A percentile compares a stretch with the other conserved stretches of the same genome.
These are phyloP conservation scores for Ellobius talpinus DNA, from an alignment of 2,113 vertebrate genomes.

Conservation along the genomic window DNA sequence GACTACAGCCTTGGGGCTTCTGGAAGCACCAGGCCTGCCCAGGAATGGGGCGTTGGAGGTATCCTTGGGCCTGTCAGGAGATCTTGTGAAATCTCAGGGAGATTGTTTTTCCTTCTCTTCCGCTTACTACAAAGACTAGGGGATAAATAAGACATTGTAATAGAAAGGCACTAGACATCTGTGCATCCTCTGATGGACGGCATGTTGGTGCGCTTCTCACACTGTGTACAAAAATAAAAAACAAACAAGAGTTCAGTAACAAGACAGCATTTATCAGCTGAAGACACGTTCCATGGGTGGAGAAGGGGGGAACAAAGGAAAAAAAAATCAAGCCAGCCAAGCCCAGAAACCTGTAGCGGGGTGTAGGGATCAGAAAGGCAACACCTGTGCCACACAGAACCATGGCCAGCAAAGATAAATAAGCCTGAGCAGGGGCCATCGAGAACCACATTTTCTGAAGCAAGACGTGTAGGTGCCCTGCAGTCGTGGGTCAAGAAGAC, in stretches of 20 bases:
- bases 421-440: too few species aligned
- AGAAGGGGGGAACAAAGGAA: fast-evolving
- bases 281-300: not conserved
- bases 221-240: not conserved
- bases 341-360: not conserved
- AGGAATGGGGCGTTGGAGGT: not conserved
- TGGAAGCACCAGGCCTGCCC: not conserved
- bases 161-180: conserved; percentile 5
- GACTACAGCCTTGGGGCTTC: not conserved
- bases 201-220: not conserved
- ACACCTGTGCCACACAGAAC: too few species aligned
- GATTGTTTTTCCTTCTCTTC: conserved; percentile 2
- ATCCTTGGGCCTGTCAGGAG: not conserved
- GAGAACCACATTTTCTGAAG: too few species aligned
- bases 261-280: conserved; percentile 18
- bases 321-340: not conserved
- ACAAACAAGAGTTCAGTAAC: not conserved
- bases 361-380: too few species aligned
- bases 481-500: too few species aligned
- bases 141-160: not conserved
- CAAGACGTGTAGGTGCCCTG: too few species aligned
- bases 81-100: not conserved
- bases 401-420: too few species aligned
- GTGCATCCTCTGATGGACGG: not conserved
- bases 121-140: not conserved